These are phyloP conservation scores for Hedychridium roseum DNA, from an alignment of 2,888 invertebrate genomes.

Conservation along the genomic window DNA sequence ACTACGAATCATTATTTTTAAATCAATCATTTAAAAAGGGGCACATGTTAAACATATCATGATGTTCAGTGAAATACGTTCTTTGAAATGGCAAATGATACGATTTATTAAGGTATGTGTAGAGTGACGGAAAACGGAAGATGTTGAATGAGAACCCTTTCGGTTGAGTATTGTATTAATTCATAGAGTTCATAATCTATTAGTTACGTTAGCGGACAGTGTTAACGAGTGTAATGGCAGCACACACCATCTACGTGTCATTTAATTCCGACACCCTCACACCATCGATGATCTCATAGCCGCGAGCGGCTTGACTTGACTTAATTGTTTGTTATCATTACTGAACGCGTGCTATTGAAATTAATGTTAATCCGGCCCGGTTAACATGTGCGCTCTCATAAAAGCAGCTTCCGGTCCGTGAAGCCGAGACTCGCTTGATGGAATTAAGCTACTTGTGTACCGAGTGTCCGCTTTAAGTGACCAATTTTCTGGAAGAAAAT, in stretches of 20 bases:
- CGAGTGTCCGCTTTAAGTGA: conserved; percentile 17
- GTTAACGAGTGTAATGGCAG: conserved; percentile 61
- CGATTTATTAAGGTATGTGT: too few relatives aligned
- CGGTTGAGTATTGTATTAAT: conserved; percentile 54
- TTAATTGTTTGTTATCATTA: conserved; percentile 64
- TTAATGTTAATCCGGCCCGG: conserved; percentile 61
- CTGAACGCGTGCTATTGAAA: conserved; percentile 63
- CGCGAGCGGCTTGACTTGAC: conserved; percentile 53
- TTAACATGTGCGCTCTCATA: conserved; percentile 55
- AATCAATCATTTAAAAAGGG: too few relatives aligned
- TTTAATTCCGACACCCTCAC: conserved; percentile 60
- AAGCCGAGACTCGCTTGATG: conserved; percentile 49
- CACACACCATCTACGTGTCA: conserved; percentile 61
- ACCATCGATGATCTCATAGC: conserved; percentile 63
- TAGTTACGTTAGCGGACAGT: conserved; percentile 56
- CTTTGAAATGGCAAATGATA: too few relatives aligned
- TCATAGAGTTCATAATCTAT: conserved; percentile 62
- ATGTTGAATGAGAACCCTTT: conserved; percentile 43
- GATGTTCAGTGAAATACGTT: too few relatives aligned
- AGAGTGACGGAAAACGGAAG: not conserved
- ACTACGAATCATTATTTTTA: too few relatives aligned
- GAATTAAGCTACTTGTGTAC: conserved; percentile 56
- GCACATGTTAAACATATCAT: too few relatives aligned
- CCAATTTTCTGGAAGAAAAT: conserved; percentile 24
- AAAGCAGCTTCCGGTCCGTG: conserved; percentile 60